Percentiles rank a stretch among this genome's conserved stretches.
These are phyloP conservation scores for Ormyrus thymus DNA, from an alignment of 2,888 invertebrate genomes.

Conservation along the genomic window DNA sequence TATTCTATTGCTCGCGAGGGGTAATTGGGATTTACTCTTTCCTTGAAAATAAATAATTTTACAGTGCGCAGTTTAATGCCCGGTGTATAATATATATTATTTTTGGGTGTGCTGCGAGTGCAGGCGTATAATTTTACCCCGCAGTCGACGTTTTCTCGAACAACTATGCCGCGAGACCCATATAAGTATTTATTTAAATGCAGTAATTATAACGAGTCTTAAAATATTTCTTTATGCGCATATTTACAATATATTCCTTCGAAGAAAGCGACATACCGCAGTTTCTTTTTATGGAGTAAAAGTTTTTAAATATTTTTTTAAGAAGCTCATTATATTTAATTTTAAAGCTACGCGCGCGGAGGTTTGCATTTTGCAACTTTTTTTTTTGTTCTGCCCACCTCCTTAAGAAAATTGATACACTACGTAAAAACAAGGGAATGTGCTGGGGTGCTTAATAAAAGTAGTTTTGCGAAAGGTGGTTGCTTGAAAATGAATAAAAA, in stretches of 20 bases:
- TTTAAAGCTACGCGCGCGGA: neutral
- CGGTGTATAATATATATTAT: conserved; percentile 10
- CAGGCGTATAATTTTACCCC: conserved; percentile 18
- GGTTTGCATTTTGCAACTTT: no score
- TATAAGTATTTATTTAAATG: conserved; percentile 41
- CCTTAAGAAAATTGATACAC: no score
- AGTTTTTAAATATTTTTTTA: neutral
- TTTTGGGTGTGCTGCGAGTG: conserved; percentile 25
- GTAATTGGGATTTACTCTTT: no score
- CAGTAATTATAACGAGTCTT: conserved; percentile 43
- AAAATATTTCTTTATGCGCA: conserved; percentile 5
- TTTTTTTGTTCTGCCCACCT: no score
- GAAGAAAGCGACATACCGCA: neutral
- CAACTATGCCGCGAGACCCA: conserved; percentile 16
- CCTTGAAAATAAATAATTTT: conserved; percentile 6
- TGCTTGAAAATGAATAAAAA: no score
- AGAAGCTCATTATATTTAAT: neutral
- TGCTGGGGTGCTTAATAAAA: no score
- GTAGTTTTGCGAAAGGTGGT: no score
- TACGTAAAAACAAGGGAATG: no score
- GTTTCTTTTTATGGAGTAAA: neutral
- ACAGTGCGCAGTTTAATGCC: neutral
- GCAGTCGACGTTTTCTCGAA: conserved; percentile 22
- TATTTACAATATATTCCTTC: conserved; percentile 15
- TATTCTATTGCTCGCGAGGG: no score